Percentiles rank a stretch among this genome's conserved stretches.
Conservation (phyloP, 2,797 vertebrate genomes). For the Podarcis lilfordi region DNA sequence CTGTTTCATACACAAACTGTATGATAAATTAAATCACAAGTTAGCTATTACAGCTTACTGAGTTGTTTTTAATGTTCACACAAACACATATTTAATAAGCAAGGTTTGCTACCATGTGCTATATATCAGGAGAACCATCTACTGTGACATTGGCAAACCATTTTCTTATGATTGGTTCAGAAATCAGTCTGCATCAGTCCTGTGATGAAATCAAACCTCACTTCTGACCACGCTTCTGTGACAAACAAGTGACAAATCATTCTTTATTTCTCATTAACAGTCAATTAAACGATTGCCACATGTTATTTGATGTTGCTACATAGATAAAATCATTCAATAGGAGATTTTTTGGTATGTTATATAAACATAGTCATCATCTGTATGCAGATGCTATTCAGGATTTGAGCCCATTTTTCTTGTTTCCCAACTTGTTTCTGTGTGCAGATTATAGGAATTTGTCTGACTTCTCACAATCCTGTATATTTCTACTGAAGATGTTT, state of each 20-base stretch:
- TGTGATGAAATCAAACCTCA: conserved; percentile 6
- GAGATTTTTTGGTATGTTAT: conserved; percentile 33
- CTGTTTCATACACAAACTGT: background rate
- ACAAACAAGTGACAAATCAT: conserved; percentile 27
- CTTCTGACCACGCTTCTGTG: conserved; percentile 38
- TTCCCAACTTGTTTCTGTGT: conserved; percentile 17
- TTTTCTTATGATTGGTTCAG: background rate
- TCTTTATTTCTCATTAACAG: background rate
- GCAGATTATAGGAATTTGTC: conserved; percentile 11
- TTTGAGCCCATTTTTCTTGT: conserved; percentile 26
- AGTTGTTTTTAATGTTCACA: background rate
- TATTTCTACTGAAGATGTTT: conserved; percentile 25
- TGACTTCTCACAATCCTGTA: conserved; percentile 11
- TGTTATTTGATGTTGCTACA: conserved; percentile 11
- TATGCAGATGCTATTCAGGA: conserved; percentile 15
- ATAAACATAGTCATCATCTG: background rate
- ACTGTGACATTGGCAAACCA: background rate
- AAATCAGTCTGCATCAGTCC: background rate
- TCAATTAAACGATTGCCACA: background rate
- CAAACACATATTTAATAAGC: background rate
- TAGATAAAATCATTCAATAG: conserved; percentile 25
- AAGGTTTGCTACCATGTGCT: background rate
- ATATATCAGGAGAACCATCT: background rate
- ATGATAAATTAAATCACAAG: background rate
- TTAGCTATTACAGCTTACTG: background rate